Evolutionary conservation across 2,113 vertebrate genomes (phyloP), one percentile per base, ranked within the genome.

Genomic region (Heterocephalus glaber): DNA sequence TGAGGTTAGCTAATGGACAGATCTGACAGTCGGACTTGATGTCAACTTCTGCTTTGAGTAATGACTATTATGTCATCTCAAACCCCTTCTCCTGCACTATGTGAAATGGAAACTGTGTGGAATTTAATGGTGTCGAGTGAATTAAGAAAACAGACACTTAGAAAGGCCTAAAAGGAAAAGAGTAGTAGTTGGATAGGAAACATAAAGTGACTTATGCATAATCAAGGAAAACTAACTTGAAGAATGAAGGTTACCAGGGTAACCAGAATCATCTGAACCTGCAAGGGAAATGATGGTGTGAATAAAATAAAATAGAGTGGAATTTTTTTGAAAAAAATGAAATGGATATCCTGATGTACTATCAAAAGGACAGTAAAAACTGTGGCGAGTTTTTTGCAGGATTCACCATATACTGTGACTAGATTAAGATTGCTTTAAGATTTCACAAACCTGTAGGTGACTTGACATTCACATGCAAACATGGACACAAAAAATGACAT

Each of bases 211-310:
- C 94, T 98, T 99, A 99, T 99, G 99, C 96, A 98, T 98, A 99
- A 99, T 99, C 98, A 99, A 99, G 99, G 98, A 98, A 99, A 99
- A 99, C 94, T 98, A 99, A 99, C 99, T 99, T 99, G 99, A 99
- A 98, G 98, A 99, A 99, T 99, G 99, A 98, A 99, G 99, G 99
- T 99, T 99, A 99, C 99, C 98, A 96, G 99, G 98, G 99, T 99
- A 99, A 99, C 99, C 99, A 96, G 98, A 98, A 97, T 98, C 98
- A 99, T 98, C 98, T 99, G 99, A 99, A 99, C 99, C 99, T 99
- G 99, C 97, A 99, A 99, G 99, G 99, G 98, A 99, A 99, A 99
- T 98, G 98, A 98, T 98, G 98, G 96, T 98, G 98, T 99, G 99
- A 99, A 98, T 94, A 96, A 98, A 98, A 98, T 84, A 80, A 95